Base-by-base conservation (phyloP, 2,888 invertebrate genomes). In the Molanna angustata region DNA sequence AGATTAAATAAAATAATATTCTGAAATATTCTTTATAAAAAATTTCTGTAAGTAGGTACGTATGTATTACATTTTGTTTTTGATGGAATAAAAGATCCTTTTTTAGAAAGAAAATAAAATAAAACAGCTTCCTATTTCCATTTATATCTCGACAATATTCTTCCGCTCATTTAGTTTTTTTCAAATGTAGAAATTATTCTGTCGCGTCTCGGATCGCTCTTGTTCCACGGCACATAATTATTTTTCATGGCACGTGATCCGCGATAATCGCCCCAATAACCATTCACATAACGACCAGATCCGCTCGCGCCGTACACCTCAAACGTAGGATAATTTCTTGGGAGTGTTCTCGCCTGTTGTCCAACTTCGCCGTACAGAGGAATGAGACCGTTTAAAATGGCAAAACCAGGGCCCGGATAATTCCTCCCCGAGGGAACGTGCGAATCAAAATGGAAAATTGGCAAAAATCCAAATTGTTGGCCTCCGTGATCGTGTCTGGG, bases 371-470 rank as follows among this genome's bases (percentile, higher is more conserved):
- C 40, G 39, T 42, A 49, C 21, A 49, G 42, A 13, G 42, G 42
- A 33, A 49, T 49, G 6, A 43, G 17, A 17, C 49, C 21, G 16
- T 35, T 49, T 4, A 49, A 35, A 17, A 49, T 4, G 4, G 49
- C 19, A 32, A 18, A 33, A 9, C 21, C 27, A 31, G 14, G 20
- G 11, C 37, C 20, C 1, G 20, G 20, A 7, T 33, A 19, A 18
- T 22, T 43, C 14, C 50, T 43, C 11, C 33, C 44, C 9, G 44
- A 22, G 13, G 41, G 35, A 9, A 43, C 43, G 13, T 20, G 35
- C 7, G 35, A 37, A 7, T 43, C 33, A 3, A 17, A 35, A 7
- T 50, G 50, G 32, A 35, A 35, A 33, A 44, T 14, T 44, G 50
- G 50, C 37, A 50, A 13, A n/a, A 43, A 19, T 4, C 35, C 42